Conservation (phyloP, 2,888 invertebrate species). For the Spisula solida region DNA sequence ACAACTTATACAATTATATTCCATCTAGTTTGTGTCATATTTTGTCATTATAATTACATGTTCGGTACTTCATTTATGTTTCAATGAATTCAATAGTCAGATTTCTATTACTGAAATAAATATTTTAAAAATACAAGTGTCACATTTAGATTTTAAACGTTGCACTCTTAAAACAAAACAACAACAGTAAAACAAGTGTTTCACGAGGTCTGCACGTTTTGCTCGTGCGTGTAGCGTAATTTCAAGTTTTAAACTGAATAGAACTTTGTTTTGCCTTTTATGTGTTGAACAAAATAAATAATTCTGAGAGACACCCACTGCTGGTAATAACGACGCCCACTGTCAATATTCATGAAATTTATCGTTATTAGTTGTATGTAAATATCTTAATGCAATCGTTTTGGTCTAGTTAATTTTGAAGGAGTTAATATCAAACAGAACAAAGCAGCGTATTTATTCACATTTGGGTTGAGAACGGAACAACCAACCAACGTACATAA, state of each 20-base stretch:
- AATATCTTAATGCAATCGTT: not conserved
- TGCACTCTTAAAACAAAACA: too few species aligned
- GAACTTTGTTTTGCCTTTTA: slow-evolving; percentile 3
- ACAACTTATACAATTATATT: too few species aligned
- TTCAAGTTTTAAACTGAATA: not conserved
- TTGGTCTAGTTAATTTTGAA: not conserved
- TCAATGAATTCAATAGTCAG: too few species aligned
- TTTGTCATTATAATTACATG: too few species aligned
- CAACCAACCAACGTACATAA: too few species aligned
- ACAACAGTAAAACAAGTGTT: not conserved
- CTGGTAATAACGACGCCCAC: not conserved
- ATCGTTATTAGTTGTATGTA: not conserved
- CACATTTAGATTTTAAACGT: too few species aligned
- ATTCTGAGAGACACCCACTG: not conserved
- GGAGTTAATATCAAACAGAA: not conserved
- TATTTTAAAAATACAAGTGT: too few species aligned
- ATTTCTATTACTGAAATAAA: too few species aligned
- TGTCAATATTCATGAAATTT: not conserved
- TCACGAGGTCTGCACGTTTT: not conserved
- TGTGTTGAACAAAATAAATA: not conserved
- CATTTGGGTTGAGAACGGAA: too few species aligned
- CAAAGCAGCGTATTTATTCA: too few species aligned
- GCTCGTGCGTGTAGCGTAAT: not conserved
- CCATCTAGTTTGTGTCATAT: too few species aligned
- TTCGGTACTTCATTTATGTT: too few species aligned